Percentiles rank a stretch among this genome's conserved stretches.
These are phyloP conservation scores for Mallotus villosus DNA, from an alignment of 2,797 vertebrate genomes.

Conservation along the genomic window DNA sequence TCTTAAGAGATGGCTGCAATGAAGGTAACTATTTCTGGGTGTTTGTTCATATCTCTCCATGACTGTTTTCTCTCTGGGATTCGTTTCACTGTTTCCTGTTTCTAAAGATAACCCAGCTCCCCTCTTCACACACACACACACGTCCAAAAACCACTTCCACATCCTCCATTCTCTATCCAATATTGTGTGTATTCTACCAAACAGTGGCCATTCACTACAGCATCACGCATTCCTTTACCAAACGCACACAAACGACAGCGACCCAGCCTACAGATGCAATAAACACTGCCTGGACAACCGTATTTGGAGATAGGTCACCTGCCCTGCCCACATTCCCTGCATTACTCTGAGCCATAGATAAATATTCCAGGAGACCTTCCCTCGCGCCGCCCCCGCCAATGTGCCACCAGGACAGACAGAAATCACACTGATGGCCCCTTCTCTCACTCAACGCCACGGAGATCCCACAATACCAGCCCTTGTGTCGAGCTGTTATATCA, in stretches of 20 bases:
- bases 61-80: not conserved
- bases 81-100: not conserved
- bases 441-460: slow-evolving; percentile 44
- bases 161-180: slow-evolving; percentile 12
- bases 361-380: slow-evolving; percentile 56
- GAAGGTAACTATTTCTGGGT: not conserved
- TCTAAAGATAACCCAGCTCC: slow-evolving; percentile 12
- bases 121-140: slow-evolving; percentile 9
- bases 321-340: slow-evolving; percentile 66
- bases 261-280: slow-evolving; percentile 51
- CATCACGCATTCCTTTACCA: slow-evolving; percentile 47
- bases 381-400: slow-evolving; percentile 26
- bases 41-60: not conserved
- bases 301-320: slow-evolving; percentile 73
- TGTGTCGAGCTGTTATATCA: slow-evolving; percentile 29
- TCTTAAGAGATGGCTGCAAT: not conserved
- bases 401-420: slow-evolving; percentile 38
- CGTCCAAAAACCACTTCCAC: not conserved
- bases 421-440: slow-evolving; percentile 46
- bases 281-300: slow-evolving; percentile 55
- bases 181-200: slow-evolving; percentile 41
- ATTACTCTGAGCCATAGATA: slow-evolving; percentile 59
- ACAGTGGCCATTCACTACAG: slow-evolving; percentile 33
- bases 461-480: slow-evolving; percentile 14
- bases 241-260: slow-evolving; percentile 56